Evolutionary conservation across 2,797 vertebrate species (phyloP).

Genomic region (Threskiornis aethiopicus): DNA sequence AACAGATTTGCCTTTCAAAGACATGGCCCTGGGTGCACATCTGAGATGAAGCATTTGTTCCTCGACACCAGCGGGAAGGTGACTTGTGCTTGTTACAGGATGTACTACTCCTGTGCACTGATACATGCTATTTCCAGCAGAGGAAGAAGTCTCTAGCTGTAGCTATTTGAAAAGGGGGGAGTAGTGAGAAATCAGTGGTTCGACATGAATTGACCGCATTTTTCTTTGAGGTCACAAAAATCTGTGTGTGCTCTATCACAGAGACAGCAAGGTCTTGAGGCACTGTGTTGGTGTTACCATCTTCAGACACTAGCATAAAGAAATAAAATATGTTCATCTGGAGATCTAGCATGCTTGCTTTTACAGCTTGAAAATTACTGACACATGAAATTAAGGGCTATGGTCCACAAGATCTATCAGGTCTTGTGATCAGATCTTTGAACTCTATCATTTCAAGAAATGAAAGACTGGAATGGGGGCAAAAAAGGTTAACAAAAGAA

Average conservation of each 20-base stretch:
- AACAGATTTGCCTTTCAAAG: neutral
- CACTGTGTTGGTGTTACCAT: neutral
- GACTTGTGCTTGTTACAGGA: neutral
- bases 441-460: conserved; percentile 8
- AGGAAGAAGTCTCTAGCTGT: neutral
- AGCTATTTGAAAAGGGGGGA: neutral
- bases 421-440: neutral
- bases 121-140: neutral
- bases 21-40: neutral
- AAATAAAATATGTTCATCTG: neutral
- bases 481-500: neutral
- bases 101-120: neutral
- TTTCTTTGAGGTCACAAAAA: neutral
- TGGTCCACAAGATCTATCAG: neutral
- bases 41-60: neutral
- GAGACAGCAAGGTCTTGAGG: neutral
- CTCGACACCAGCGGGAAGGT: neutral
- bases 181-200: neutral
- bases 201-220: neutral
- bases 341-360: neutral
- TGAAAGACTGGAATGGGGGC: neutral
- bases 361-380: neutral
- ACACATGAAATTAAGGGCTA: neutral
- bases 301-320: neutral
- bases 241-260: neutral